phyloP scores from a whole-genome alignment of 2,113 vertebrate species.

The Diadophis punctatus region DNA sequence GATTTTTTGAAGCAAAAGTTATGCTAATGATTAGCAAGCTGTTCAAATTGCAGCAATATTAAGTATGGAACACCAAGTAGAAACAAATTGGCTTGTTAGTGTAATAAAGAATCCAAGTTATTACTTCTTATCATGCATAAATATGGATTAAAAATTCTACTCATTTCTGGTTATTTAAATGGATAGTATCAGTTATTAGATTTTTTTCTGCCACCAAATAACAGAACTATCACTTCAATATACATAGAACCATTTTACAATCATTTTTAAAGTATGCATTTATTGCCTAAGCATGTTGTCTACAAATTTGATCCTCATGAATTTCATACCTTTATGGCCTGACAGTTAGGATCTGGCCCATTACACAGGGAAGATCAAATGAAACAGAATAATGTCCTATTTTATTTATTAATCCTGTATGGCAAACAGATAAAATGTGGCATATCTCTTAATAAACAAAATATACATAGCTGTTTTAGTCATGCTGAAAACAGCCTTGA shows the following conservation, averaged over 20 bases:
- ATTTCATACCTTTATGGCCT: not conserved
- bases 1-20: not conserved
- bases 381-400: not conserved
- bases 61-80: not conserved
- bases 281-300: not conserved
- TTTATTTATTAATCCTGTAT: not conserved
- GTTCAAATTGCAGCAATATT: not conserved
- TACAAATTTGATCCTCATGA: not conserved
- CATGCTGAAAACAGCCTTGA: not conserved
- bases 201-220: not conserved
- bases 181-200: not conserved
- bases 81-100: constrained; percentile 3
- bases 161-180: not conserved
- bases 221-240: constrained; percentile 7
- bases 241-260: not conserved
- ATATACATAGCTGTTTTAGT: not conserved
- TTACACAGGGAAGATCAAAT: not conserved
- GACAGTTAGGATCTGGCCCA: not conserved
- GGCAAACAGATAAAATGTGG: not conserved
- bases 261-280: not conserved
- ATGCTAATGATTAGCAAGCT: not conserved
- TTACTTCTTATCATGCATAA: not conserved
- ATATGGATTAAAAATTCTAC: not conserved
- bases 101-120: constrained; percentile 10
- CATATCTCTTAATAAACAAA: not conserved